Percentiles rank a stretch among this genome's conserved stretches.
These are phyloP conservation scores for Eristalinus sepulchralis DNA, from an alignment of 2,888 invertebrate species.

Conservation along the genomic window DNA sequence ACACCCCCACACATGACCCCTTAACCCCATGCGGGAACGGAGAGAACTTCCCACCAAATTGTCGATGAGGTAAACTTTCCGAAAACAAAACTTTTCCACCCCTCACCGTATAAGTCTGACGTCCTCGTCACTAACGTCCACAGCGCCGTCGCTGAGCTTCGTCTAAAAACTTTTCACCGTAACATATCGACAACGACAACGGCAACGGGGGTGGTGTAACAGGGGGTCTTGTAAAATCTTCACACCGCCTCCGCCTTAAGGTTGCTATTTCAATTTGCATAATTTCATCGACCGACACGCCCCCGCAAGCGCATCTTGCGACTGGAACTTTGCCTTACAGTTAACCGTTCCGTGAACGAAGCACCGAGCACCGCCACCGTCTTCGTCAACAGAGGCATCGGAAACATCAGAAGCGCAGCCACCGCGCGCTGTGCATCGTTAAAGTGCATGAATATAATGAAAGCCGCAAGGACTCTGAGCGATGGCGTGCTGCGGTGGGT, in stretches of 20 bases:
- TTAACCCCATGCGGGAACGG: background rate
- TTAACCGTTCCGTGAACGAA: background rate
- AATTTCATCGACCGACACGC: background rate
- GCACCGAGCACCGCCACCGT: background rate
- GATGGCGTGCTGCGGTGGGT: background rate
- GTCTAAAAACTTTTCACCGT: background rate
- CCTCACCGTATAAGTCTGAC: background rate
- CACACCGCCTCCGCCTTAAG: background rate
- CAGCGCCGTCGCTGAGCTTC: background rate
- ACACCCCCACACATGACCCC: background rate
- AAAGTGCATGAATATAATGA: background rate
- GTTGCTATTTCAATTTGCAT: constrained; percentile 47
- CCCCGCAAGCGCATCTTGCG: background rate
- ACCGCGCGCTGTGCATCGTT: background rate
- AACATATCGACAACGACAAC: background rate
- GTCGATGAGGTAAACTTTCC: background rate
- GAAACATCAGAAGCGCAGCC: background rate
- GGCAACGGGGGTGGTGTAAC: background rate
- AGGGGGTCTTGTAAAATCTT: constrained; percentile 11
- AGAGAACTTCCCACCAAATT: background rate
- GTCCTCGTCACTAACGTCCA: background rate
- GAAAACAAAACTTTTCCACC: background rate
- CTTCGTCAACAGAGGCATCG: background rate
- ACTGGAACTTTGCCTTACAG: background rate
- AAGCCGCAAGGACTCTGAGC: background rate